Percentiles rank a stretch among this genome's conserved stretches.
Conservation (phyloP, 2,113 vertebrate species). For the Labrus mixtus region DNA sequence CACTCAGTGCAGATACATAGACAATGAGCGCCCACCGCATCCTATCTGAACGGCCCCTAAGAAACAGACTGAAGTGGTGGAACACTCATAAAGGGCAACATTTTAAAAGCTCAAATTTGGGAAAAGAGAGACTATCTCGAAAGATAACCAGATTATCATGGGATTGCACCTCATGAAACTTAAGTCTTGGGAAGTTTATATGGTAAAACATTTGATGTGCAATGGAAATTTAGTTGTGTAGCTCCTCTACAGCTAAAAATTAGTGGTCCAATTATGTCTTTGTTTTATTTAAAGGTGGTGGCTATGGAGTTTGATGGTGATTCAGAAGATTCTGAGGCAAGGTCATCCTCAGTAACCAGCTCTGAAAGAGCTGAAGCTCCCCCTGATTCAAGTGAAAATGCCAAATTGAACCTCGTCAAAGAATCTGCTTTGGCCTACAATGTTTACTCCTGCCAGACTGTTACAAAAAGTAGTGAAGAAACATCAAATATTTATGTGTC, state of each 20-base stretch:
- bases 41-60: no score
- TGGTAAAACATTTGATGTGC: not conserved
- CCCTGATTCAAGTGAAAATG: not conserved
- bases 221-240: not conserved
- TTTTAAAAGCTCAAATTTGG: not conserved
- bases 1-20: no score
- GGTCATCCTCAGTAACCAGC: not conserved
- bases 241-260: not conserved
- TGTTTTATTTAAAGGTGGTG: constrained; percentile 44
- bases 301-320: not conserved
- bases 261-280: not conserved
- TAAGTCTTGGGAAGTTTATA: not conserved
- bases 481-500: not conserved
- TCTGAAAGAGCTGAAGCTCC: not conserved
- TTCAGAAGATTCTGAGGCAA: not conserved
- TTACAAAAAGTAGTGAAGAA: not conserved
- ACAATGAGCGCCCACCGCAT: no score
- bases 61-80: no score
- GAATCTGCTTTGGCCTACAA: not conserved
- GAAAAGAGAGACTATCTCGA: not conserved
- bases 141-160: not conserved
- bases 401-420: not conserved
- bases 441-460: not conserved
- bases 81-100: no score
- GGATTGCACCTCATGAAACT: not conserved